These are phyloP conservation scores for Salvelinus sp. DNA, from an alignment of 2,113 vertebrate species.

Conservation along the genomic window DNA sequence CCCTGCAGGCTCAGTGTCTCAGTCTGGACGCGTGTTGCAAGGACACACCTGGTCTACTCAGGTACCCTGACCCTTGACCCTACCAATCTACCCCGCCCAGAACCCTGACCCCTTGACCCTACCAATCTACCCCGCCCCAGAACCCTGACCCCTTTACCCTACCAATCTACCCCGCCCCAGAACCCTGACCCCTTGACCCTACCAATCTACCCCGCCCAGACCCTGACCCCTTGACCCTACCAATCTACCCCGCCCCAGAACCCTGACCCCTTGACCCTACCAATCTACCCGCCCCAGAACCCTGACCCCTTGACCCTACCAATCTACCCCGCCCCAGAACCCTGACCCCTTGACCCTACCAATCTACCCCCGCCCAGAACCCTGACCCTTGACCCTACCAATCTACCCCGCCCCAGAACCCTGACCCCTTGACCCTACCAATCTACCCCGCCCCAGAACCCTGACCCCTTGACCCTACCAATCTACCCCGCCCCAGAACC, in stretches of 20 bases:
- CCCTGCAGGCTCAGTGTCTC: constrained; percentile 96
- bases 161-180: neutral
- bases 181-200: neutral
- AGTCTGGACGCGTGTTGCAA: constrained; percentile 84
- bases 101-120: neutral
- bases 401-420: too few relatives aligned
- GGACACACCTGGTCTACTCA: constrained; percentile 92
- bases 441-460: too few relatives aligned
- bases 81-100: neutral
- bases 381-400: too few relatives aligned
- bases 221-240: too few relatives aligned
- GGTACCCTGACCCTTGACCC: constrained; percentile 69
- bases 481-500: too few relatives aligned
- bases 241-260: neutral
- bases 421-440: too few relatives aligned
- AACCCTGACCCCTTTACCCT: constrained; percentile 3
- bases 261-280: too few relatives aligned
- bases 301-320: neutral
- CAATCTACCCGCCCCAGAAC: too few relatives aligned
- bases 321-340: too few relatives aligned
- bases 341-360: too few relatives aligned
- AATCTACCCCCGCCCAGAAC: too few relatives aligned
- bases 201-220: neutral
- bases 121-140: neutral
- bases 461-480: neutral